phyloP scores from a whole-genome alignment of 2,113 vertebrate genomes.

The Axis porcinus region DNA sequence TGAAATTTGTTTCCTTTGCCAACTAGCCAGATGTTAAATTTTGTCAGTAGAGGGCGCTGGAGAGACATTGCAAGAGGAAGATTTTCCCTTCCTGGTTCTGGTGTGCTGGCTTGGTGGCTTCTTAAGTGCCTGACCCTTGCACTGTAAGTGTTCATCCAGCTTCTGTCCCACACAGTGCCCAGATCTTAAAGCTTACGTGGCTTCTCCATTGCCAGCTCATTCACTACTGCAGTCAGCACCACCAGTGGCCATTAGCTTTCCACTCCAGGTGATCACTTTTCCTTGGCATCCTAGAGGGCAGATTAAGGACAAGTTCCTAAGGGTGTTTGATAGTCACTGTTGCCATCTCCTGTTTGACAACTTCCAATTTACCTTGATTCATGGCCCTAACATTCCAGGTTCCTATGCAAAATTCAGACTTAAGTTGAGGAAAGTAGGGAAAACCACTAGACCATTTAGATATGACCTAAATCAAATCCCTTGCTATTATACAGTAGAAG shows the following conservation, averaged over 20 bases:
- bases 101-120: not conserved
- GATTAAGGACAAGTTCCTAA: not conserved
- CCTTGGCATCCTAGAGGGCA: not conserved
- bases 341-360: not conserved
- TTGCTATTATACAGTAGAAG: not conserved
- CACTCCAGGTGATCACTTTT: not conserved
- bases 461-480: not conserved
- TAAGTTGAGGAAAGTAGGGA: not conserved
- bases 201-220: not conserved
- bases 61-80: not conserved
- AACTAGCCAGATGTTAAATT: not conserved
- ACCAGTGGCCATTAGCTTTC: not conserved
- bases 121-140: not conserved
- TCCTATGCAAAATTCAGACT: not conserved
- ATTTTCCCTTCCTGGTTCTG: not conserved
- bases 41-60: not conserved
- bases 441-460: not conserved
- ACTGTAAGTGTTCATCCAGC: not conserved
- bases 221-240: not conserved
- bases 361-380: not conserved
- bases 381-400: not conserved
- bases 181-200: not conserved
- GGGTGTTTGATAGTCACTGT: not conserved
- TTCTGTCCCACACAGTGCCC: not conserved
- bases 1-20: not conserved